These are phyloP conservation scores for Atta cephalotes DNA, from an alignment of 1,140 invertebrate genomes.

Conservation along the genomic window DNA sequence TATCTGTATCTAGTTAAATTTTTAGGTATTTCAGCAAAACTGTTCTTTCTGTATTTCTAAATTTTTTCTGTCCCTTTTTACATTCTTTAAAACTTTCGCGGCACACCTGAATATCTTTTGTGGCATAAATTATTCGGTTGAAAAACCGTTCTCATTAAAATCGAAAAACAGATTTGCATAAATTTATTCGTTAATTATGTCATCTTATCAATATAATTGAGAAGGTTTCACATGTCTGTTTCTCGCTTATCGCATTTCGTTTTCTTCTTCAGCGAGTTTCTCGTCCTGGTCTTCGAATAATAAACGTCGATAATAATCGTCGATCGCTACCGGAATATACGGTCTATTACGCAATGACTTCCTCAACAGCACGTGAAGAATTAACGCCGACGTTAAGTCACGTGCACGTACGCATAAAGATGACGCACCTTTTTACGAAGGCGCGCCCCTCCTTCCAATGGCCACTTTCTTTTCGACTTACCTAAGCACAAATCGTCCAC, in stretches of 20 bases:
- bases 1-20: too few species aligned
- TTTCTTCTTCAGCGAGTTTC: not conserved
- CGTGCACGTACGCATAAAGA: slow-evolving; percentile 64
- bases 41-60: too few species aligned
- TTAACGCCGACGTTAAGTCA: slow-evolving; percentile 72
- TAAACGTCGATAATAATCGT: not conserved
- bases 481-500: slow-evolving; percentile 78
- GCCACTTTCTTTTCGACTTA: slow-evolving; percentile 81
- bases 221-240: slow-evolving; percentile 7
- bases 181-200: too few species aligned
- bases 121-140: too few species aligned
- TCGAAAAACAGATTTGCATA: too few species aligned
- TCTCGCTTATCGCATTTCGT: not conserved
- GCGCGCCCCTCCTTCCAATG: slow-evolving; percentile 76
- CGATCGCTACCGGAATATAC: slow-evolving; percentile 68
- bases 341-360: slow-evolving; percentile 72
- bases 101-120: too few species aligned
- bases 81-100: too few species aligned
- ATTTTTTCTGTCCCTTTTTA: too few species aligned
- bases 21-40: too few species aligned
- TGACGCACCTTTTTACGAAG: slow-evolving; percentile 67
- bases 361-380: slow-evolving; percentile 74
- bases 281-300: not conserved
- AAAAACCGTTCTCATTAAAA: too few species aligned
- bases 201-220: not conserved